These are phyloP conservation scores for Papilio polyxenes DNA, from an alignment of 1,140 invertebrate genomes.

Conservation along the genomic window DNA sequence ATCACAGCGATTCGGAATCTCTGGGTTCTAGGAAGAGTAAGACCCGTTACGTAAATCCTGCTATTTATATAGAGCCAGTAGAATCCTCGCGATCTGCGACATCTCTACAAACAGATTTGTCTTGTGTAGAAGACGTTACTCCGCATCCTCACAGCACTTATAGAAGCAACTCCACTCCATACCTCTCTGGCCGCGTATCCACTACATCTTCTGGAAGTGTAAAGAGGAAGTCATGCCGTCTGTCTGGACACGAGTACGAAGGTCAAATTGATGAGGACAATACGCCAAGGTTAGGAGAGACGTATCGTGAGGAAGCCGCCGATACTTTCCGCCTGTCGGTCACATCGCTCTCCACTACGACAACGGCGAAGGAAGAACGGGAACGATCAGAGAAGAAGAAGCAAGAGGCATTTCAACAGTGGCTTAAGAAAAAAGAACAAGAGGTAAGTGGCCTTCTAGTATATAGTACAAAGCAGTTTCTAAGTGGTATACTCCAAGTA, in stretches of 20 bases:
- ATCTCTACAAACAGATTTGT: conserved; percentile 63
- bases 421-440: conserved; percentile 72
- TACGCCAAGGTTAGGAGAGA: conserved; percentile 61
- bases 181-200: conserved; percentile 66
- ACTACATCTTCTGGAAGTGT: conserved; percentile 64
- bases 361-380: conserved; percentile 74
- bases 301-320: conserved; percentile 66
- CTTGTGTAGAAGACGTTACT: conserved; percentile 63
- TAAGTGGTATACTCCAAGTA: neutral
- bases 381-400: conserved; percentile 69
- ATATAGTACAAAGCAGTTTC: neutral
- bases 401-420: conserved; percentile 72
- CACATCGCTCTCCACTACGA: conserved; percentile 70
- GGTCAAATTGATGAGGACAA: conserved; percentile 53
- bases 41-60: conserved; percentile 75
- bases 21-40: conserved; percentile 65
- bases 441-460: conserved; percentile 53
- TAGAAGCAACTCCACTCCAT: conserved; percentile 73
- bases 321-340: conserved; percentile 76
- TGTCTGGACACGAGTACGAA: conserved; percentile 45
- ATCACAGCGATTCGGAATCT: conserved; percentile 73
- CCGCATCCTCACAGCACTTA: conserved; percentile 72
- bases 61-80: conserved; percentile 70
- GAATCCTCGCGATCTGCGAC: conserved; percentile 68
- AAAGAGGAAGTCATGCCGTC: conserved; percentile 69